Evolutionary conservation across 2,888 invertebrate species (phyloP).

Genomic region (Stictocephala bisonia): DNA sequence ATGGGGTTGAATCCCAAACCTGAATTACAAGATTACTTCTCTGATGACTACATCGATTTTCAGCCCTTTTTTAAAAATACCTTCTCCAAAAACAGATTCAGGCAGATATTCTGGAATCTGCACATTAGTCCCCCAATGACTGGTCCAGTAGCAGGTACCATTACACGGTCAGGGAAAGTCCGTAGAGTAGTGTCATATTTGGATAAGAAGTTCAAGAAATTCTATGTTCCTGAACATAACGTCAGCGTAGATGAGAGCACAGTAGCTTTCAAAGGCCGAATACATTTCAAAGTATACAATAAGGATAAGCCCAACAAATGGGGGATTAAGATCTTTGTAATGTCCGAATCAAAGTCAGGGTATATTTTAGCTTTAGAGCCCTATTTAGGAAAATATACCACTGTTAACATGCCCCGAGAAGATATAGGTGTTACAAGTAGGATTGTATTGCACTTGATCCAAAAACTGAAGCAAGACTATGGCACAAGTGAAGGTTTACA

Average conservation of each 20-base stretch:
- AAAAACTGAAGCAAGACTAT: constrained; percentile 15
- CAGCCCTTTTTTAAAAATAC: constrained; percentile 27
- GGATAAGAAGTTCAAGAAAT: constrained; percentile 3
- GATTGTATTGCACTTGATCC: constrained; percentile 21
- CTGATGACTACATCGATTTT: neutral
- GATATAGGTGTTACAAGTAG: constrained; percentile 5
- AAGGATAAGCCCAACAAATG: constrained; percentile 28
- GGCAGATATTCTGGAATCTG: constrained; percentile 15
- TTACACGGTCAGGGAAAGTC: constrained; percentile 2
- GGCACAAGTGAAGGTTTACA: constrained; percentile 8
- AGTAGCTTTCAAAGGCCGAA: constrained; percentile 27
- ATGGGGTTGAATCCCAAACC: constrained; percentile 26
- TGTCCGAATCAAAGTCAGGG: constrained; percentile 6
- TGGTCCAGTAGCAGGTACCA: neutral
- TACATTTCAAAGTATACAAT: neutral
- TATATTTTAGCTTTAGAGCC: constrained; percentile 25
- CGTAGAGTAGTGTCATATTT: constrained; percentile 7
- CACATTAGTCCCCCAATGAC: neutral
- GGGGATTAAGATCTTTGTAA: constrained; percentile 32
- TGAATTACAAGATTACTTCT: constrained; percentile 28
- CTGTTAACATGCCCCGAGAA: neutral
- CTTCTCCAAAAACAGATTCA: constrained; percentile 5
- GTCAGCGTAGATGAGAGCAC: constrained; percentile 31
- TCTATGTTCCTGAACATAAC: neutral
- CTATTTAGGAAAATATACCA: constrained; percentile 19